These are phyloP conservation scores for Drosophila nannoptera DNA, from an alignment of 1,140 invertebrate genomes.

Conservation along the genomic window DNA sequence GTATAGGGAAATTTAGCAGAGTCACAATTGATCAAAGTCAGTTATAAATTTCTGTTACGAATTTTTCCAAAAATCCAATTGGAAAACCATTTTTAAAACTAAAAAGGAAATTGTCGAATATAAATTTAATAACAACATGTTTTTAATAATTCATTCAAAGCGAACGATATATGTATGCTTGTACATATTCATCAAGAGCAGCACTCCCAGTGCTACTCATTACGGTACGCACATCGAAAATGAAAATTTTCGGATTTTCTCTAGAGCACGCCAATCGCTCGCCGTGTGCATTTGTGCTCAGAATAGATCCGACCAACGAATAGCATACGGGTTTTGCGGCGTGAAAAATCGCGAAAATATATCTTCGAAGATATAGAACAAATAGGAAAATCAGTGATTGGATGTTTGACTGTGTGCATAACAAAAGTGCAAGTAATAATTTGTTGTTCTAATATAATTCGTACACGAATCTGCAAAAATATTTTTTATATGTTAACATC, in stretches of 20 bases:
- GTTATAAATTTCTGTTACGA: constrained; percentile 6
- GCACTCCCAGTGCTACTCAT: constrained; percentile 25
- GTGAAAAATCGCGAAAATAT: constrained; percentile 56
- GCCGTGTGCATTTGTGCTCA: constrained; percentile 51
- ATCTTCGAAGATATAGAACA: constrained; percentile 25
- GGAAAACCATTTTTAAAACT: neutral
- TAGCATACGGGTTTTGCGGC: constrained; percentile 49
- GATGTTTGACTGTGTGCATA: constrained; percentile 50
- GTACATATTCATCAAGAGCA: constrained; percentile 13
- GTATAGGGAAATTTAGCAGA: constrained; percentile 30
- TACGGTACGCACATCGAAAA: constrained; percentile 53
- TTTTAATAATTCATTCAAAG: too few relatives aligned
- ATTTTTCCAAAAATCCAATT: constrained; percentile 7
- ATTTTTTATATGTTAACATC: constrained; percentile 23
- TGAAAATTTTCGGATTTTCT: constrained; percentile 45
- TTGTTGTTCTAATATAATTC: constrained; percentile 50
- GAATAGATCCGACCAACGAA: constrained; percentile 69
- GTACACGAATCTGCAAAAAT: constrained; percentile 5
- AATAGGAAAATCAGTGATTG: constrained; percentile 24
- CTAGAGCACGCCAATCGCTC: constrained; percentile 44
- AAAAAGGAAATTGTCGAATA: neutral
- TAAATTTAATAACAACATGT: neutral
- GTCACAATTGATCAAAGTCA: constrained; percentile 16
- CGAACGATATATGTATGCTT: too few relatives aligned
- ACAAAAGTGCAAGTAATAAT: constrained; percentile 75